Evolutionary conservation across 2,113 vertebrate genomes (phyloP), one percentile per base, ranked within the genome.

Genomic region (Mus pahari): DNA sequence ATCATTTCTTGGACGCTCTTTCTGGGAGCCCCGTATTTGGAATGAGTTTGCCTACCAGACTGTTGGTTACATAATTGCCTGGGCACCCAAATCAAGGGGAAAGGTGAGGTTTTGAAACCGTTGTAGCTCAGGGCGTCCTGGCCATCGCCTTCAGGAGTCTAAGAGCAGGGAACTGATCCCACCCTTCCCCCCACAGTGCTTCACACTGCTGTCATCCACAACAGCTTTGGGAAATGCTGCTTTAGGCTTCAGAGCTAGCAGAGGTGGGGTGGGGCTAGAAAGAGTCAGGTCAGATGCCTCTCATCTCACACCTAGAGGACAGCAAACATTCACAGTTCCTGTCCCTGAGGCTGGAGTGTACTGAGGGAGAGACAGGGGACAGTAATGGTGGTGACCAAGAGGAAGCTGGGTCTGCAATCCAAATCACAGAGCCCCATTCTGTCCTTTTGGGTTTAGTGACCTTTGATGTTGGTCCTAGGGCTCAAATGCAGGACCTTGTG

Each of bases 31-130:
- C 48, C 22, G 0, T 14, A 17, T 48, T 50, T 58, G 50, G 84
- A 50, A 33, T 7, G 1, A 10, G 70, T 79, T 64, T 75, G 93
- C 53, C 53, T 73, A 13, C 75, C 86, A 60, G 55, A 58, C 48
- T 26, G 0, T 53, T 88, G 39, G 39, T 82, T 84, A 86, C 70
- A 22, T 28, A 89, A 89, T 8, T 79, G 45, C 66, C 36, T 16
- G 36, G 83, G 60, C 14, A 12, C 81, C n/a, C 82, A 94, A 86
- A 91, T 82, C 84, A 75, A 62, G 77, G 94, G 82, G 26, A n/a
- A 95, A 94, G 78, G 82, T 1, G 0, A 95, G 28, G 74, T 86
- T 95, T 86, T 91, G 91, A 96, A 95, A 91, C 39, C 13, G 19
- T 60, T 66, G 20, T 66, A 53, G 28, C 26, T 48, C 45, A 7